Evolutionary conservation across 2,113 vertebrate genomes (phyloP).

Genomic region (Odontophorus gujanensis): DNA sequence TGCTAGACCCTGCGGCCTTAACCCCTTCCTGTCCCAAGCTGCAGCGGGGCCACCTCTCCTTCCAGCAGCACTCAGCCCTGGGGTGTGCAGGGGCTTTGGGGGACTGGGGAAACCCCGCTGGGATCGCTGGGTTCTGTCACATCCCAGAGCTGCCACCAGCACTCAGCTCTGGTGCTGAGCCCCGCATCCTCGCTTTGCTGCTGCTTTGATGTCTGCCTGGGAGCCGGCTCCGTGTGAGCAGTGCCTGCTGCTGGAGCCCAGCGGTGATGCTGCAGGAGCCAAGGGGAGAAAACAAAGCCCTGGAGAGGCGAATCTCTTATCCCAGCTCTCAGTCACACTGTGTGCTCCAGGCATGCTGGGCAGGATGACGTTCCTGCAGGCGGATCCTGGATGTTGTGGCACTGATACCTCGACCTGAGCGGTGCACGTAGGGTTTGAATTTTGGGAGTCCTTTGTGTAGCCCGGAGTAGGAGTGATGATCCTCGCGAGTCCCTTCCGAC

Average conservation of each 20-base stretch:
- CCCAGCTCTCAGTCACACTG: neutral
- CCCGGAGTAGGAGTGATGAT: neutral
- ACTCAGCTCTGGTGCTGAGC: neutral
- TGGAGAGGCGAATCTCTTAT: neutral
- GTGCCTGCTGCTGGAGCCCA: neutral
- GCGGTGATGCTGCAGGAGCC: neutral
- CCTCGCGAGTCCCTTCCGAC: neutral
- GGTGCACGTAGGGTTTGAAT: neutral
- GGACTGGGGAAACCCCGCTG: neutral
- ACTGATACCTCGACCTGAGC: fast-evolving
- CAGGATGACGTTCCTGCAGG: neutral
- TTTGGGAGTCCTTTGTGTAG: neutral
- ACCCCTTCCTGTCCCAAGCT: neutral
- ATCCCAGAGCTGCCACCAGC: neutral
- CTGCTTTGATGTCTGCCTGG: neutral
- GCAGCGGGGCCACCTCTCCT: neutral
- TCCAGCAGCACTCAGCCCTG: neutral
- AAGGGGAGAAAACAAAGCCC: neutral
- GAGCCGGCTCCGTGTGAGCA: neutral
- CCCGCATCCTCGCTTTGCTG: neutral
- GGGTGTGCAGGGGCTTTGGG: neutral
- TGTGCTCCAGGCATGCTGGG: neutral
- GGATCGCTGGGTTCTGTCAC: neutral
- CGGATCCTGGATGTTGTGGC: neutral
- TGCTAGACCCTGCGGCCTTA: neutral